phyloP scores from a whole-genome alignment of 2,888 invertebrate genomes.

The Megastigmus dorsalis region DNA sequence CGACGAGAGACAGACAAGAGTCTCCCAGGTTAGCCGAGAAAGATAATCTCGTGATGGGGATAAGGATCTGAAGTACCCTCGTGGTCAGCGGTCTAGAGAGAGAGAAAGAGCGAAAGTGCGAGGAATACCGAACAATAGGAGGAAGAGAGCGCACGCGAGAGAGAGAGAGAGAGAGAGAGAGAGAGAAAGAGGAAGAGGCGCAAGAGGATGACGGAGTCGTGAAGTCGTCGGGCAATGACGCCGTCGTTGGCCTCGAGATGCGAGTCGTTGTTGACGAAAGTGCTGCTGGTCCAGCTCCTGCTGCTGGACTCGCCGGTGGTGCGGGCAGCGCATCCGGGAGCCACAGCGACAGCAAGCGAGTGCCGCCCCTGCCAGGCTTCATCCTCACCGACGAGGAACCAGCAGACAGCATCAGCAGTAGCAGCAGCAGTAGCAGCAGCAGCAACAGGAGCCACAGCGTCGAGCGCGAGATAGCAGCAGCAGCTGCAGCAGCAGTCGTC shows the following conservation, averaged over 20 bases:
- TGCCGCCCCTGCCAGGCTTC: background rate
- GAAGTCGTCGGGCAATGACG: conserved; percentile 56
- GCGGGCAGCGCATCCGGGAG: conserved; percentile 52
- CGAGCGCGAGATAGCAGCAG: conserved; percentile 26
- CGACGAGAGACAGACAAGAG: no score
- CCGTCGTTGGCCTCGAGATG: conserved; percentile 68
- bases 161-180: background rate
- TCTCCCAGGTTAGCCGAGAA: no score
- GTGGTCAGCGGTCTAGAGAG: no score
- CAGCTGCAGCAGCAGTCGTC: conserved; percentile 48
- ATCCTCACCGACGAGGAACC: background rate
- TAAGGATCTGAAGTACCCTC: no score
- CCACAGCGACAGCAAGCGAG: background rate
- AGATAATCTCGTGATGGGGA: no score
- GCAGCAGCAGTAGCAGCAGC: no score
- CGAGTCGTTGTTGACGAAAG: conserved; percentile 56
- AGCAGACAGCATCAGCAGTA: background rate
- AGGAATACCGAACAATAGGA: no score
- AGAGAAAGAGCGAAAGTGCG: background rate
- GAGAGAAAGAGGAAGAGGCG: background rate
- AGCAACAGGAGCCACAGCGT: no score
- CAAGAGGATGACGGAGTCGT: conserved; percentile 41
- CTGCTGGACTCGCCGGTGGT: conserved; percentile 55
- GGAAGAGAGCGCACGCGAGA: conserved; percentile 11
- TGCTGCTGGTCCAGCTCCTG: conserved; percentile 63